Percentiles rank a stretch among this genome's conserved stretches.
phyloP scores from a whole-genome alignment of 2,797 vertebrate genomes.

The Sebastes steindachneri region DNA sequence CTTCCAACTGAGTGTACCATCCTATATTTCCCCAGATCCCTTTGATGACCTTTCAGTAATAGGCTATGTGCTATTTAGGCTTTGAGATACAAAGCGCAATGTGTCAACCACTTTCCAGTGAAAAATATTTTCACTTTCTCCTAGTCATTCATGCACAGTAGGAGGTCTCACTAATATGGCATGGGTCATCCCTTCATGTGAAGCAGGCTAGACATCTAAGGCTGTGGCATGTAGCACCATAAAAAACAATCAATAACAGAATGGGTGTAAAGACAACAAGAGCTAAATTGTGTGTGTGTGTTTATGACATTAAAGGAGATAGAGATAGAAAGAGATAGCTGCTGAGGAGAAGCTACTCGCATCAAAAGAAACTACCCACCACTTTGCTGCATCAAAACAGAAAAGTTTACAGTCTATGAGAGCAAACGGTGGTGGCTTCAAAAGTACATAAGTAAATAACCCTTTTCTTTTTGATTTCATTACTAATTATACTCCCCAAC shows the following conservation, averaged over 20 bases:
- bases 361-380: slow-evolving; percentile 26
- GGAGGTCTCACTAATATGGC: slow-evolving; percentile 67
- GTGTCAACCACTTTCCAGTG: slow-evolving; percentile 49
- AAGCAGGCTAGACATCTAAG: slow-evolving; percentile 55
- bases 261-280: slow-evolving; percentile 26
- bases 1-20: slow-evolving; percentile 34
- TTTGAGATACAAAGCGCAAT: slow-evolving; percentile 47
- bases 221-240: slow-evolving; percentile 32
- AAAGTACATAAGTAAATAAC: slow-evolving; percentile 69
- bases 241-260: slow-evolving; percentile 59
- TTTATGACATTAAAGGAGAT: slow-evolving; percentile 25
- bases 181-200: slow-evolving; percentile 63
- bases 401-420: slow-evolving; percentile 43
- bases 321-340: slow-evolving; percentile 17
- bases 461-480: slow-evolving; percentile 64
- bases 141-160: slow-evolving; percentile 75
- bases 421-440: slow-evolving; percentile 12
- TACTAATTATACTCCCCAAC: slow-evolving; percentile 73
- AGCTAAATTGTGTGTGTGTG: slow-evolving; percentile 15
- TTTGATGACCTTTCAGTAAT: slow-evolving; percentile 75
- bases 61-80: slow-evolving; percentile 53
- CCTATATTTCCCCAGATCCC: slow-evolving; percentile 46
- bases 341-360: slow-evolving; percentile 18
- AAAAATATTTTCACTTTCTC: slow-evolving; percentile 54
- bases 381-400: slow-evolving; percentile 36